Conservation (phyloP, 2,797 vertebrate genomes). For the Glyptemys insculpta region DNA sequence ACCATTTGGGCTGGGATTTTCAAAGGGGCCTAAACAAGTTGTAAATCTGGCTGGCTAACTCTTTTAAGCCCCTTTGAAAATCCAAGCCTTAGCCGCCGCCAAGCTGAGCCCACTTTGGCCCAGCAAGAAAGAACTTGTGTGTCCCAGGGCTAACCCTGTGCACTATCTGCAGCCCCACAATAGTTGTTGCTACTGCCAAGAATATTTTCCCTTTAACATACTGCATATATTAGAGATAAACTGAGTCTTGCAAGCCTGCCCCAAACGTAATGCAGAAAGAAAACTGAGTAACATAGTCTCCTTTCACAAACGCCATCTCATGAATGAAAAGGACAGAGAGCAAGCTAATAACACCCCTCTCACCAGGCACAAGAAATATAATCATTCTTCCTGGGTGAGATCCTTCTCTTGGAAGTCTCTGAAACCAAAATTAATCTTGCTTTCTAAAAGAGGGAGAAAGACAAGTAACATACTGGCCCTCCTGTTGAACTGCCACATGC, state of each 20-base stretch:
- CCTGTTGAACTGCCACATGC: background rate
- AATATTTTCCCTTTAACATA: background rate
- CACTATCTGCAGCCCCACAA: background rate
- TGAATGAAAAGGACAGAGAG: background rate
- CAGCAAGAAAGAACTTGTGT: background rate
- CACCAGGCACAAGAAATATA: background rate
- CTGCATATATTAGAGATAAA: background rate
- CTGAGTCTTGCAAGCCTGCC: background rate
- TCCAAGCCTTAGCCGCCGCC: background rate
- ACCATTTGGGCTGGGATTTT: background rate
- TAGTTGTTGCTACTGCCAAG: background rate
- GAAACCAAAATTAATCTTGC: background rate
- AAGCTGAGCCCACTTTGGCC: background rate
- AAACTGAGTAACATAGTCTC: background rate
- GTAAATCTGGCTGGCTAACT: background rate
- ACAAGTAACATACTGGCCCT: background rate
- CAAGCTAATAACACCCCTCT: background rate
- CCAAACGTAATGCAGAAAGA: background rate
- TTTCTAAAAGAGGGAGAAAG: background rate
- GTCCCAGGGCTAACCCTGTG: background rate
- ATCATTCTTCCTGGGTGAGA: background rate
- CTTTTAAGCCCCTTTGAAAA: background rate
- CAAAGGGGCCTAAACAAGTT: background rate
- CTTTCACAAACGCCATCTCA: background rate
- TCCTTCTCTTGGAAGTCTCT: background rate